These are phyloP conservation scores for Tipula vernalis DNA, from an alignment of 2,888 invertebrate species.

Conservation along the genomic window DNA sequence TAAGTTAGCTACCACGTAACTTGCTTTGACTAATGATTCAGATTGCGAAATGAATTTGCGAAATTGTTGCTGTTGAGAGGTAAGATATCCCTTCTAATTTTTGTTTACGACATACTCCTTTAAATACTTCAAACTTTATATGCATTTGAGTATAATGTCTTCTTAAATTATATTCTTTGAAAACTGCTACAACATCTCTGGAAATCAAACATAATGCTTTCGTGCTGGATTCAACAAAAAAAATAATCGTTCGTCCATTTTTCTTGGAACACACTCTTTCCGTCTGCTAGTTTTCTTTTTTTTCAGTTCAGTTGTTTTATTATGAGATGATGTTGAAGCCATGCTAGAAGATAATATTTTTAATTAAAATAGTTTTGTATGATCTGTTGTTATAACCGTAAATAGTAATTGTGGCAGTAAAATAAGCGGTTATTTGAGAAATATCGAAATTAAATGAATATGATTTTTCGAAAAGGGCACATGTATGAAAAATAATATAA, in stretches of 20 bases:
- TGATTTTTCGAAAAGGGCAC: too few relatives aligned
- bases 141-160: slow-evolving; percentile 5
- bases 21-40: neutral
- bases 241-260: slow-evolving; percentile 1
- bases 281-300: neutral
- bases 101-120: neutral
- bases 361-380: too few relatives aligned
- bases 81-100: neutral
- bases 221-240: slow-evolving; percentile 9
- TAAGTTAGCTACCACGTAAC: neutral
- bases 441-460: too few relatives aligned
- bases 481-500: too few relatives aligned
- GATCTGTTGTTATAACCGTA: too few relatives aligned
- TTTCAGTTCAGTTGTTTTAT: neutral
- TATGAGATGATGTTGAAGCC: neutral
- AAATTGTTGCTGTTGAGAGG: slow-evolving; percentile 5
- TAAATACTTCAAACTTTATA: neutral
- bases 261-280: slow-evolving; percentile 9
- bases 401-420: too few relatives aligned
- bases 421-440: too few relatives aligned
- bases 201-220: slow-evolving; percentile 8
- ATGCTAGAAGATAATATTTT: neutral
- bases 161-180: too few relatives aligned
- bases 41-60: neutral
- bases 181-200: too few relatives aligned